Evolutionary conservation across 2,888 invertebrate species (phyloP).

Genomic region (Eupithecia abbreviata): DNA sequence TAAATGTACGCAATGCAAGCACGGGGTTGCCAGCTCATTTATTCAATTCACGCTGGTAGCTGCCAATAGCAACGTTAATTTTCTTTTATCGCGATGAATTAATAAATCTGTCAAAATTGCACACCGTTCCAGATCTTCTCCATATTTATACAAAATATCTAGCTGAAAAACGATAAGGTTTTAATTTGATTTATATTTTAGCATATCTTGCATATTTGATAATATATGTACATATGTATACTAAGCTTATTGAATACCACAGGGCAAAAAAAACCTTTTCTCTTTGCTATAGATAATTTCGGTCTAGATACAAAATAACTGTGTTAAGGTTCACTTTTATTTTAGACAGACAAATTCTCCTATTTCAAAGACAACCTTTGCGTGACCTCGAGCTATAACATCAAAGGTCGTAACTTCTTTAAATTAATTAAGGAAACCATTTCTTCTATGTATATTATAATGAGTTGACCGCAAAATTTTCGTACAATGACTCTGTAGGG

Average conservation of each 20-base stretch:
- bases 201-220: too few relatives aligned
- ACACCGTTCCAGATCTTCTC: slow-evolving; percentile 38
- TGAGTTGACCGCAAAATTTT: slow-evolving; percentile 19
- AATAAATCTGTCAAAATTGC: slow-evolving; percentile 37
- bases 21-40: not conserved
- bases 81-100: slow-evolving; percentile 61
- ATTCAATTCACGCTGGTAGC: slow-evolving; percentile 64
- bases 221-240: too few relatives aligned
- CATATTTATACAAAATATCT: not conserved
- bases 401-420: slow-evolving; percentile 11
- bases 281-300: not conserved
- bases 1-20: not conserved
- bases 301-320: not conserved
- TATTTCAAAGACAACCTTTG: slow-evolving; percentile 7
- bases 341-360: not conserved
- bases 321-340: not conserved
- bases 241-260: not conserved
- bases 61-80: slow-evolving; percentile 71
- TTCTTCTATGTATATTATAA: slow-evolving; percentile 17
- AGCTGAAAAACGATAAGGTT: too few relatives aligned
- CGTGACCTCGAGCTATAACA: not conserved
- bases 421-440: slow-evolving; percentile 18
- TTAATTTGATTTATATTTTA: too few relatives aligned
- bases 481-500: slow-evolving; percentile 11
- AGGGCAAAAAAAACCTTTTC: not conserved